phyloP scores from a whole-genome alignment of 1,140 invertebrate species.

The Stenopsyche tienmushanensis region DNA sequence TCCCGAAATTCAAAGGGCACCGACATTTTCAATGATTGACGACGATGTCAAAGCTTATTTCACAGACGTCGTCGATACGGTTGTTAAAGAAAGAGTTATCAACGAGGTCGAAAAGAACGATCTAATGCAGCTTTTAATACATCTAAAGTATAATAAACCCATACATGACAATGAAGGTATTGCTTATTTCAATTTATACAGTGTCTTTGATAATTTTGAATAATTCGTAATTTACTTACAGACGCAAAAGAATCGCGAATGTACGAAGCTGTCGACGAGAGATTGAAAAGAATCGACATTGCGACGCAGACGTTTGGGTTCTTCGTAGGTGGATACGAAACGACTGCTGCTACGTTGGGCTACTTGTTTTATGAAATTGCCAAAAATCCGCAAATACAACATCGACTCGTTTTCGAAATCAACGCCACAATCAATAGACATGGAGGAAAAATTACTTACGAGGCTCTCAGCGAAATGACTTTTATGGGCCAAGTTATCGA shows the following conservation, averaged over 20 bases:
- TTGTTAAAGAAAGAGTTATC: conserved; percentile 38
- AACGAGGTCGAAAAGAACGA: conserved; percentile 57
- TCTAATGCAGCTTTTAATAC: conserved; percentile 55
- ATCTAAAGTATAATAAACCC: conserved; percentile 38
- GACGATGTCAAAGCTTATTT: conserved; percentile 52
- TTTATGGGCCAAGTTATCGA: conserved; percentile 56
- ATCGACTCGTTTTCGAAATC: conserved; percentile 60
- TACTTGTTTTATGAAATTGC: conserved; percentile 53
- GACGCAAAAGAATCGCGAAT: conserved; percentile 47
- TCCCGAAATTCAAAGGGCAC: conserved; percentile 33
- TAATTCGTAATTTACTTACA: conserved; percentile 40
- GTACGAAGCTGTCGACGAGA: conserved; percentile 21
- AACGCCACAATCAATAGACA: conserved; percentile 44
- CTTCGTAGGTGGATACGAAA: conserved; percentile 62
- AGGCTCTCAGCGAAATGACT: conserved; percentile 49
- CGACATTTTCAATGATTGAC: conserved; percentile 30
- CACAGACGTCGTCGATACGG: conserved; percentile 58
- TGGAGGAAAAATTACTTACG: conserved; percentile 48
- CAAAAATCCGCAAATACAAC: conserved; percentile 55
- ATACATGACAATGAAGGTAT: conserved; percentile 44
- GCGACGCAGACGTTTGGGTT: conserved; percentile 49
- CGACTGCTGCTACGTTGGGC: conserved; percentile 56
- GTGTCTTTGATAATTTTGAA: too few relatives aligned
- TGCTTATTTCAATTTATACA: too few relatives aligned
- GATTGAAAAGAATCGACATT: conserved; percentile 7